A percentile compares a stretch with the other conserved stretches of the same genome.
These are phyloP conservation scores for Bombycilla garrulus DNA, from an alignment of 2,113 vertebrate genomes.

Conservation along the genomic window DNA sequence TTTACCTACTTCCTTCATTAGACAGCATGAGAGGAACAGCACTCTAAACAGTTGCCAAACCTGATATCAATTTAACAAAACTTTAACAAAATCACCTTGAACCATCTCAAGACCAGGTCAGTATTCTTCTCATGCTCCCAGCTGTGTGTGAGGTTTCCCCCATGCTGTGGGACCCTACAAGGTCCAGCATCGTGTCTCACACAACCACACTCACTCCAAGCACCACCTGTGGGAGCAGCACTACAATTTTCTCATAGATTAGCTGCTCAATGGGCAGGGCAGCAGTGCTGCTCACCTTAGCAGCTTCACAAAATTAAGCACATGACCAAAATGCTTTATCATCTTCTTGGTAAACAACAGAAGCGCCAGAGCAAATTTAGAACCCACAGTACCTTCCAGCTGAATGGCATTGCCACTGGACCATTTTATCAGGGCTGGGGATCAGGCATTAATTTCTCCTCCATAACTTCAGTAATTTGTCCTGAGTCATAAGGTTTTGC, in stretches of 20 bases:
- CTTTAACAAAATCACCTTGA: not conserved
- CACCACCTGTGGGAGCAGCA: not conserved
- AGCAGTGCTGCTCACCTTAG: not conserved
- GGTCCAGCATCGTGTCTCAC: fast-evolving
- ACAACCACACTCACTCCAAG: not conserved
- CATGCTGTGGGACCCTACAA: fast-evolving
- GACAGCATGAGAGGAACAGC: not conserved
- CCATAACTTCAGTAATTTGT: not conserved
- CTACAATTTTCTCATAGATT: not conserved
- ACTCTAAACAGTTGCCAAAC: not conserved
- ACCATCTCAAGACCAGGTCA: too few relatives aligned
- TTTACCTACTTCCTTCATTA: not conserved
- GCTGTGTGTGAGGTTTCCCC: not conserved
- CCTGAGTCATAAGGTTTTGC: not conserved
- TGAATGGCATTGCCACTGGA: not conserved
- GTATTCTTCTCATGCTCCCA: not conserved
- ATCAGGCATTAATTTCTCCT: not conserved
- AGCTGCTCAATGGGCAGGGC: not conserved
- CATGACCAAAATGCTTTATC: not conserved
- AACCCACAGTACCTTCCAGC: not conserved
- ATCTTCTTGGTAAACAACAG: not conserved
- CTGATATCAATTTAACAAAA: not conserved
- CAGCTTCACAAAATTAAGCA: not conserved
- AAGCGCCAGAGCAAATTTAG: not conserved
- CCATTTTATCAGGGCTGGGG: not conserved